Evolutionary conservation across 1,140 invertebrate genomes (phyloP), one percentile per base, ranked within the genome.

Genomic region (Whitmania pigra): DNA sequence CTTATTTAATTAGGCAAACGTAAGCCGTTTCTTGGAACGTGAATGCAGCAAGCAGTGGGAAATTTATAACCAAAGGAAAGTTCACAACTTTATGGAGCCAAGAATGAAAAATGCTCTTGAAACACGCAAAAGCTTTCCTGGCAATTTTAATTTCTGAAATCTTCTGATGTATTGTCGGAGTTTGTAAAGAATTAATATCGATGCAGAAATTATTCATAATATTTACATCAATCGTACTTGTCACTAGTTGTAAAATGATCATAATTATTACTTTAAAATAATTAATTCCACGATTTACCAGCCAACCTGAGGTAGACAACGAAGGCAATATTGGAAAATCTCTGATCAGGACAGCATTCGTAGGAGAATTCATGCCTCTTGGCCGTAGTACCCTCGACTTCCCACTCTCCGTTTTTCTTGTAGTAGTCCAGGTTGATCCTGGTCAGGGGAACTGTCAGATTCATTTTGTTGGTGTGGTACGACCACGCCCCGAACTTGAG

Each of bases 391-490:
- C 13, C 54, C n/a, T 60, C 29, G 15, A 74, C 72, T 43, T 74
- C 67, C 73, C 73, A 74, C 53, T 74, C 73, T 0, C 73, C 73
- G 71, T 74, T 74, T 27, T 53, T 22, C 22, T 72, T 72, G 54
- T 74, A 74, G 22, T 57, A 72, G 60, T 74, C 73, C n/a, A 74
- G 25, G 71, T 74, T 74, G 63, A 74, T 54, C 27, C 53, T 54
- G 15, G 57, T 31, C 53, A 43, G 53, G 27, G 63, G 29, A 49
- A 67, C 69, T 11, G 71, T 57, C 67, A 74, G 67, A 67, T 74
- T 74, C 74, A 74, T 74, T 54, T 74, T 74, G 31, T 27, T 43
- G 31, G 74, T 74, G 27, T 74, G 71, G 43, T 74, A 74, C 0
- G 71, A 72, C 74, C 74, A 74, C 4, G 74, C 71, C 11, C 74